Base-by-base conservation (phyloP, 2,113 vertebrate species). In the Phrynocephalus versicolor region DNA sequence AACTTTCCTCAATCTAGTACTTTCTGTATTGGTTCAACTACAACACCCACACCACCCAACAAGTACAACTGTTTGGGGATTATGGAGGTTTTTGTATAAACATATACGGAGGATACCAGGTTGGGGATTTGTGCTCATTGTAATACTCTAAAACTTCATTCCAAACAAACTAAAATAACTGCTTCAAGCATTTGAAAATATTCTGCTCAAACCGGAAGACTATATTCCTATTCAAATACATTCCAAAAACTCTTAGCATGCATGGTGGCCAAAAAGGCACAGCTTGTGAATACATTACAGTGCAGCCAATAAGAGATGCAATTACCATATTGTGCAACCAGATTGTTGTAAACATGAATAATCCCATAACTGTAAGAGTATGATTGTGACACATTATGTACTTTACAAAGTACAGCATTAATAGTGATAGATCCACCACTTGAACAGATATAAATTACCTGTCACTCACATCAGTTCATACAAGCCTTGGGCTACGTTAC, bases 101-200 rank as follows among this genome's bases (percentile, higher is more conserved):
- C 19, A 23, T 19, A 16, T 51, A 5, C 10, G 45, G 10, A 51
- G 45, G 5, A 51, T 51, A 51, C 45, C 5, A 51, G 45, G 10
- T 51, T 51, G 45, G 5, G 45, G 45, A 51, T 51, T 51, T 51
- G 5, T 51, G 85, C 84, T 51, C 71, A 55, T 45, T 16, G 6
- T 9, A 0, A 57, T 27, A 85, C 9, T 74, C 73, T 69, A 6
- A 1, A 87, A 55, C 35, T 35, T 25, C 58, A 80, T 84, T 89
- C 92, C 76, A 67, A 90, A 41, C 16, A 85, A 35, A 13, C 37
- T 79, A 75, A 2, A 8, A 19, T 7, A 55, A 67, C 25, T 27
- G 64, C 27, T 65, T 27, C 25, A 33, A 5, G 10, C 45, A 5
- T 51, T 51, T 51, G 45, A 51, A 51, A 51, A 51, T 51, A 5